Evolutionary conservation across 2,113 vertebrate genomes (phyloP).

Genomic region (Corydoras maculifer): DNA sequence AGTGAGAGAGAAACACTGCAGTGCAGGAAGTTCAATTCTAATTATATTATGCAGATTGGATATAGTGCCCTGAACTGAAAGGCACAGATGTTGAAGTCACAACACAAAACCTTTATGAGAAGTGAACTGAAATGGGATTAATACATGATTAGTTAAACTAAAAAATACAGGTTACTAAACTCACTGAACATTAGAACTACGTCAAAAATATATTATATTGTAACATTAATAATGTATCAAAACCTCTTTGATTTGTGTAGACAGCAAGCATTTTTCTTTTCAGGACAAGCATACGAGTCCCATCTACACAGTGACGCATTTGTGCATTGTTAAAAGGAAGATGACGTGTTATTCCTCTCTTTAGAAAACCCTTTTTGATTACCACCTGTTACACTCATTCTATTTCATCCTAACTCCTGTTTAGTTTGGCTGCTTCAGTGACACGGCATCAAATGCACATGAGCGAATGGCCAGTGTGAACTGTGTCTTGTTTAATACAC

Average conservation of each 20-base stretch:
- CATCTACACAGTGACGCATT: slow-evolving; percentile 36
- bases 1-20: slow-evolving; percentile 6
- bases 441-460: background rate
- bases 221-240: too few relatives aligned
- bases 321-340: slow-evolving; percentile 46
- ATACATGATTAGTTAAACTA: background rate
- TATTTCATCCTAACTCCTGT: slow-evolving; percentile 13
- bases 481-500: background rate
- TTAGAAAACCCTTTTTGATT: slow-evolving; percentile 63
- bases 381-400: slow-evolving; percentile 65
- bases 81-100: slow-evolving; percentile 31
- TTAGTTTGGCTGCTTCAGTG: slow-evolving; percentile 16
- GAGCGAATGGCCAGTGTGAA: background rate
- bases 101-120: background rate
- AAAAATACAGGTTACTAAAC: background rate
- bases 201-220: too few relatives aligned
- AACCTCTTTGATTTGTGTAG: slow-evolving; percentile 2
- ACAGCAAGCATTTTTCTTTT: background rate
- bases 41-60: slow-evolving; percentile 35
- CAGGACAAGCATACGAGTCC: slow-evolving; percentile 15
- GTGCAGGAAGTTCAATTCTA: slow-evolving; percentile 24
- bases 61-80: slow-evolving; percentile 27
- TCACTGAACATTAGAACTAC: too few relatives aligned
- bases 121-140: background rate
- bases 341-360: slow-evolving; percentile 50